Evolutionary conservation across 1,140 invertebrate genomes (phyloP).

Genomic region (Drosophila pseudoobscura): DNA sequence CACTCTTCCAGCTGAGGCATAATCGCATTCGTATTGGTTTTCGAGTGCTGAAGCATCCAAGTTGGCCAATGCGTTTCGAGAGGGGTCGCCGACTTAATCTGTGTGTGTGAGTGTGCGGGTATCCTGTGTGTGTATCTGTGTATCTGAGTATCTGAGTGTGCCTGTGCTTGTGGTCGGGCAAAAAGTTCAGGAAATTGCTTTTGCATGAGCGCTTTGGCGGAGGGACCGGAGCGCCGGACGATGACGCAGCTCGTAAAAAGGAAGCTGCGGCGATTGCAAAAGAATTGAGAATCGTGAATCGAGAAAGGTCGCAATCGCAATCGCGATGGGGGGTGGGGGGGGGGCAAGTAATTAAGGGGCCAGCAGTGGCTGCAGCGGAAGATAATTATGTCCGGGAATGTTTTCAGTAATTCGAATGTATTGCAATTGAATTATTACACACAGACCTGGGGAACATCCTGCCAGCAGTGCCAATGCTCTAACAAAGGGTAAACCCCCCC

Average conservation of each 20-base stretch:
- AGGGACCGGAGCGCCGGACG: constrained; percentile 21
- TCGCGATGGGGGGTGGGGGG: too few species aligned
- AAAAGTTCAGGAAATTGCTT: constrained; percentile 80
- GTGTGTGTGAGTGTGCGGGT: constrained; percentile 1
- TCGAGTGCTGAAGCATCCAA: constrained; percentile 55
- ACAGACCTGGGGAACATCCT: background rate
- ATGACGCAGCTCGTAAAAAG: constrained; percentile 47
- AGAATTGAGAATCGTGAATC: constrained; percentile 53
- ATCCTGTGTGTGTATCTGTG: constrained; percentile 3
- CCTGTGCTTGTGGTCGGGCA: constrained; percentile 38
- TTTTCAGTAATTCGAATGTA: background rate
- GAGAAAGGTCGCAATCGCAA: constrained; percentile 13
- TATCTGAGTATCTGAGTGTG: constrained; percentile 1
- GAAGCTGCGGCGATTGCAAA: constrained; percentile 73
- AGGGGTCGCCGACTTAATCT: constrained; percentile 46
- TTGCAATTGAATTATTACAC: constrained; percentile 12
- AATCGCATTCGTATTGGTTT: constrained; percentile 75
- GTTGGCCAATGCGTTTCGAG: constrained; percentile 58
- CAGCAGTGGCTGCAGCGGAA: background rate
- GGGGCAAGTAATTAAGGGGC: constrained; percentile 17
- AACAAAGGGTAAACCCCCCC: too few species aligned
- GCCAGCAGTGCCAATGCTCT: background rate
- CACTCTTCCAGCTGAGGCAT: constrained; percentile 43
- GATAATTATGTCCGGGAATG: constrained; percentile 2
- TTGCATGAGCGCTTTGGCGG: constrained; percentile 68